A percentile compares a stretch with the other conserved stretches of the same genome.
Conservation (phyloP, 1,140 invertebrate genomes). For the Bursaphelenchus mucronatus region DNA sequence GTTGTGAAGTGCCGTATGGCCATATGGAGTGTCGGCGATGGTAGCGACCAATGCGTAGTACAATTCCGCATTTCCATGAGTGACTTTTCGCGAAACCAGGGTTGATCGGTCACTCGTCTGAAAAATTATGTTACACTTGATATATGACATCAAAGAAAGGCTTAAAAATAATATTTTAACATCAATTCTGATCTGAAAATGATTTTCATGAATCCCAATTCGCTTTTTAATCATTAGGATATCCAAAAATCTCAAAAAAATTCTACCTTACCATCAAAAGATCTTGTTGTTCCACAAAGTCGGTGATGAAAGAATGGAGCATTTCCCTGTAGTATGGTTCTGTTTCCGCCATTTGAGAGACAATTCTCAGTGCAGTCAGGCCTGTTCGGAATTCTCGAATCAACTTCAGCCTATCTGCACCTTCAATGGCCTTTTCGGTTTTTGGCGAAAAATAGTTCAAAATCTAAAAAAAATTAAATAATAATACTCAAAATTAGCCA, state of each 20-base stretch:
- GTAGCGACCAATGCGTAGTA: slow-evolving; percentile 29
- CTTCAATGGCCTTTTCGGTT: slow-evolving; percentile 11
- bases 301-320: slow-evolving; percentile 24
- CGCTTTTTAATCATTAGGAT: neutral
- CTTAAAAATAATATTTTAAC: neutral
- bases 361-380: slow-evolving; percentile 11
- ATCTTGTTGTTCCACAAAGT: slow-evolving; percentile 19
- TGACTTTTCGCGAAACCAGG: slow-evolving; percentile 27
- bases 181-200: neutral
- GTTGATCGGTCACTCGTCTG: neutral
- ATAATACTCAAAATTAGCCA: slow-evolving; percentile 11
- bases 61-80: slow-evolving; percentile 19
- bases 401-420: slow-evolving; percentile 16
- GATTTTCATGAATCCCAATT: neutral
- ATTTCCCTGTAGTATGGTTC: slow-evolving; percentile 34
- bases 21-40: slow-evolving; percentile 6
- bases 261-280: neutral
- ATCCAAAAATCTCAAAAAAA: slow-evolving; percentile 7
- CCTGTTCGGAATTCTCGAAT: neutral
- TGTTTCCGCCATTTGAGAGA: slow-evolving; percentile 25
- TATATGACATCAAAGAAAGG: neutral
- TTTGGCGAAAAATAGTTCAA: slow-evolving; percentile 22
- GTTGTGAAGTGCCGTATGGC: slow-evolving; percentile 18
- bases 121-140: slow-evolving; percentile 1
- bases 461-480: slow-evolving; percentile 22